phyloP scores from a whole-genome alignment of 2,113 vertebrate genomes.

The Toxotes chatareus region DNA sequence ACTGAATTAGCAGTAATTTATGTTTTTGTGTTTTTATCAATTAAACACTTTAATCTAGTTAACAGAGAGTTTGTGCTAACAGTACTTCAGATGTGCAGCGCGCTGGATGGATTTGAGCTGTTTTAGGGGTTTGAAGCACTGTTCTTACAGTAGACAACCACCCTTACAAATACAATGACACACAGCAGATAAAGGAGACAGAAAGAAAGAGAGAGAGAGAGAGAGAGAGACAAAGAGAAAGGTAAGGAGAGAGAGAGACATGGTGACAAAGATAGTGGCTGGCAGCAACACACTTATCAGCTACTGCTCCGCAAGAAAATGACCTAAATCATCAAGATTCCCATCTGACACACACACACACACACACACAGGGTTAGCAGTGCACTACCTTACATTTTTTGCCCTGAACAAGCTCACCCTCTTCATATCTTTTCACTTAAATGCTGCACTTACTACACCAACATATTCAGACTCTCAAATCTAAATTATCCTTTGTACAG shows the following conservation, averaged over 20 bases:
- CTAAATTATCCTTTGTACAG: constrained; percentile 14
- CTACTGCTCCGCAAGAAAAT: constrained; percentile 77
- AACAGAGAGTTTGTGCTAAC: not conserved
- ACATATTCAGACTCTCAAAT: constrained; percentile 29
- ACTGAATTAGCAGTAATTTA: not conserved
- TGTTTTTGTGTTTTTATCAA: constrained; percentile 21
- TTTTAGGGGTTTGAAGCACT: constrained; percentile 49
- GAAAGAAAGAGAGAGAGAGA: constrained; percentile 39
- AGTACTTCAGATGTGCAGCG: not conserved
- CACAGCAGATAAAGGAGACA: constrained; percentile 67
- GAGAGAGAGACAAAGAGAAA: constrained; percentile 30
- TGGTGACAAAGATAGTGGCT: constrained; percentile 81
- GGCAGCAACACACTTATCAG: constrained; percentile 83
- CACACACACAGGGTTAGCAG: constrained; percentile 24
- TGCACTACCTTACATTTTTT: constrained; percentile 41
- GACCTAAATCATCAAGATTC: constrained; percentile 86
- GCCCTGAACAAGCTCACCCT: constrained; percentile 55
- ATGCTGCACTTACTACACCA: constrained; percentile 14
- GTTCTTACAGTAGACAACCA: constrained; percentile 66
- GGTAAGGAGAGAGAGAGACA: constrained; percentile 62
- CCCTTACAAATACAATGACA: constrained; percentile 70
- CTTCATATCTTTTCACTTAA: constrained; percentile 58
- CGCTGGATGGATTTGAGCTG: constrained; percentile 18
- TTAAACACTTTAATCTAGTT: constrained; percentile 9
- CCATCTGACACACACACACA: constrained; percentile 74